phyloP scores from a whole-genome alignment of 2,888 invertebrate genomes.

The Platycheirus rosarum region DNA sequence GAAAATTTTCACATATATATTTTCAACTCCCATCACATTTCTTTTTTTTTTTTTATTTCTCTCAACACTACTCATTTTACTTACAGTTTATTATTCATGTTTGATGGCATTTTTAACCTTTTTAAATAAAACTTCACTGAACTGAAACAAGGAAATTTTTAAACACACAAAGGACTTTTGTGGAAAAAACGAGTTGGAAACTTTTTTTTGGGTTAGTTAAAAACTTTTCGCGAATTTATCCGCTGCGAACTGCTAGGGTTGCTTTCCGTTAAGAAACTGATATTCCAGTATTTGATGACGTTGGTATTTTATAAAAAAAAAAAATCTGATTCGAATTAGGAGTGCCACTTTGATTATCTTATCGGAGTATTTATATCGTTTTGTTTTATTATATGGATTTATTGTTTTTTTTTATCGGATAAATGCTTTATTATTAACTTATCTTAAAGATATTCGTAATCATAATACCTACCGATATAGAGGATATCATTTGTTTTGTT shows the following conservation, averaged over 20 bases:
- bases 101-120: conserved; percentile 82
- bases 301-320: conserved; percentile 58
- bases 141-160: conserved; percentile 74
- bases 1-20: conserved; percentile 16
- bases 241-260: conserved; percentile 55
- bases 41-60: conserved; percentile 11
- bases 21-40: conserved; percentile 35
- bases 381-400: too few species aligned
- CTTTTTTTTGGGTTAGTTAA: conserved; percentile 47
- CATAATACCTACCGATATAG: not conserved
- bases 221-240: conserved; percentile 67
- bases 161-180: conserved; percentile 31
- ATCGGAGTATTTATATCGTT: conserved; percentile 8
- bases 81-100: conserved; percentile 83
- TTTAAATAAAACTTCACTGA: conserved; percentile 79
- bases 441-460: too few species aligned
- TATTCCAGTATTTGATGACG: conserved; percentile 58
- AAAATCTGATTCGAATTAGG: not conserved
- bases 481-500: not conserved
- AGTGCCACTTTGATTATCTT: conserved; percentile 34
- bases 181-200: conserved; percentile 27
- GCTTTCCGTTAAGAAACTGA: conserved; percentile 68
- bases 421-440: too few species aligned
- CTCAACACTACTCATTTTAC: conserved; percentile 75
- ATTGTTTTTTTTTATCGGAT: too few species aligned